Evolutionary conservation across 1,140 invertebrate species (phyloP).

Genomic region (Drosophila azteca): DNA sequence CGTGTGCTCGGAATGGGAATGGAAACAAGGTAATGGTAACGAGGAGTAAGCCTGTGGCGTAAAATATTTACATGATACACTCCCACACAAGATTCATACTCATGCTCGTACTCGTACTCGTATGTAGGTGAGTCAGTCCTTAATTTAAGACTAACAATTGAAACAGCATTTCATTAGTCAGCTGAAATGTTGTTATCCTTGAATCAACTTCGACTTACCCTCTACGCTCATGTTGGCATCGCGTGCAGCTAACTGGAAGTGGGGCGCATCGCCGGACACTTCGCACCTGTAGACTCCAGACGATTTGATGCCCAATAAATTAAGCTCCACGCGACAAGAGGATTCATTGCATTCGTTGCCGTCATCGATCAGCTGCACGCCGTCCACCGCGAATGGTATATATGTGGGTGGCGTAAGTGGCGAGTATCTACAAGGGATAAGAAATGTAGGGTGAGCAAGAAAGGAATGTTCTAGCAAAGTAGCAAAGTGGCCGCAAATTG

Average conservation of each 20-base stretch:
- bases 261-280: conserved; percentile 87
- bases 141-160: conserved; percentile 76
- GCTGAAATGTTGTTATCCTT: conserved; percentile 5
- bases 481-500: conserved; percentile 72
- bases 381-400: conserved; percentile 83
- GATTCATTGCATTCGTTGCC: conserved; percentile 86
- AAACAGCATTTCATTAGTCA: conserved; percentile 64
- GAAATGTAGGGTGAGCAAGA: conserved; percentile 10
- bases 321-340: conserved; percentile 85
- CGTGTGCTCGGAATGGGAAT: background rate
- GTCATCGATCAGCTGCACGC: conserved; percentile 90
- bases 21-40: conserved; percentile 11
- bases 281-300: conserved; percentile 86
- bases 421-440: conserved; percentile 58
- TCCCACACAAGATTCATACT: conserved; percentile 15
- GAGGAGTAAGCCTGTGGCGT: background rate
- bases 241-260: conserved; percentile 85
- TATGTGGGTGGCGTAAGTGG: conserved; percentile 75
- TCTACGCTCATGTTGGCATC: conserved; percentile 86
- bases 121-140: conserved; percentile 9
- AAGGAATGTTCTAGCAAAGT: conserved; percentile 47
- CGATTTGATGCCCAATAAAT: conserved; percentile 84
- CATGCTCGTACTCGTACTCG: background rate
- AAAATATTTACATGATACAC: conserved; percentile 57
- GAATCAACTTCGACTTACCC: conserved; percentile 81